phyloP scores from a whole-genome alignment of 2,797 vertebrate genomes.

The Dryobates pubescens region DNA sequence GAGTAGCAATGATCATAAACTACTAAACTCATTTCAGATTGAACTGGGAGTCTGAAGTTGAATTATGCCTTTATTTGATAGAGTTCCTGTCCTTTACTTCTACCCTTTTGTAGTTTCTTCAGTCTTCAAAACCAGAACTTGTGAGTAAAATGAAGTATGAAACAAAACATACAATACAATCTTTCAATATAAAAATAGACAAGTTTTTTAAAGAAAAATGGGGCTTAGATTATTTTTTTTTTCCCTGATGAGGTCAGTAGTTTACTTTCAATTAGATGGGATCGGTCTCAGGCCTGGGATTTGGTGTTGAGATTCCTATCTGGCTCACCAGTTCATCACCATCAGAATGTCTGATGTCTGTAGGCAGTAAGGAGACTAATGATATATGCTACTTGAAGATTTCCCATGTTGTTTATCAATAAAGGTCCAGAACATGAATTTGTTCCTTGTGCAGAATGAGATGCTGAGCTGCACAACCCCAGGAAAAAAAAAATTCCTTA shows the following conservation, averaged over 20 bases:
- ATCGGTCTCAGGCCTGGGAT: slow-evolving; percentile 34
- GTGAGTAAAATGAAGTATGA: not conserved
- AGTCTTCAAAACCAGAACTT: not conserved
- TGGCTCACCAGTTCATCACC: slow-evolving; percentile 18
- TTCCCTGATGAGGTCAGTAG: not conserved
- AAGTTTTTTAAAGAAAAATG: slow-evolving; percentile 7
- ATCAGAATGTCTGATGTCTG: slow-evolving; percentile 24
- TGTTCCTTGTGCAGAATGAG: slow-evolving; percentile 35
- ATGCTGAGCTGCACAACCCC: not conserved
- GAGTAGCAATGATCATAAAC: not conserved
- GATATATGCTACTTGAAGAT: slow-evolving; percentile 21
- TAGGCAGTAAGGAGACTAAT: not conserved
- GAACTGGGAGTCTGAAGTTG: not conserved
- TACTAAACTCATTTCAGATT: not conserved
- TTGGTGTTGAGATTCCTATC: slow-evolving; percentile 32
- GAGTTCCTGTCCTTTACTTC: not conserved
- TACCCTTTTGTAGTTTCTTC: not conserved
- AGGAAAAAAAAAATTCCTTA: not conserved
- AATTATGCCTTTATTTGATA: not conserved
- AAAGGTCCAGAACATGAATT: slow-evolving; percentile 21
- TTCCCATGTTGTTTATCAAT: slow-evolving; percentile 52
- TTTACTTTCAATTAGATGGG: slow-evolving; percentile 53
- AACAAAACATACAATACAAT: not conserved
- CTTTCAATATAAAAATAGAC: slow-evolving; percentile 1
- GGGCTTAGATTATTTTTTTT: not conserved